Evolutionary conservation across 2,888 invertebrate genomes (phyloP).

Genomic region (Penaeus monodon): DNA sequence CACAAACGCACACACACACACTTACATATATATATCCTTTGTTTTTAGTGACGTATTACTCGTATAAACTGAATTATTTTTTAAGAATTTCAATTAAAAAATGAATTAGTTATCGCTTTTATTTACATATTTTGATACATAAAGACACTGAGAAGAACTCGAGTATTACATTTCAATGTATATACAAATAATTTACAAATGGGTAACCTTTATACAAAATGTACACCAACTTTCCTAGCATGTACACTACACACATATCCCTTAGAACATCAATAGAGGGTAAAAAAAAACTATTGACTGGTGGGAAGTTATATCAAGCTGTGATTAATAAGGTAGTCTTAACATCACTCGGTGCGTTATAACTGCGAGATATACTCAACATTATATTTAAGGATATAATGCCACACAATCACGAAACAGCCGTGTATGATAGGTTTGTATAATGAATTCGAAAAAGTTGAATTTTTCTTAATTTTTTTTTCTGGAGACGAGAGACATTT

Average conservation of each 20-base stretch:
- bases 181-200: conserved; percentile 54
- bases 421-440: neutral
- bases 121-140: conserved; percentile 38
- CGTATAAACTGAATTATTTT: too few species aligned
- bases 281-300: neutral
- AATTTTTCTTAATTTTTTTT: too few species aligned
- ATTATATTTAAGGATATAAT: conserved; percentile 5
- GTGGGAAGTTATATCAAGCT: neutral
- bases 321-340: neutral
- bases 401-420: conserved; percentile 21
- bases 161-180: conserved; percentile 26
- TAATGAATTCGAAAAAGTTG: neutral
- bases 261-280: neutral
- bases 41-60: too few species aligned
- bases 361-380: conserved; percentile 1
- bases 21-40: neutral
- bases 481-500: too few species aligned
- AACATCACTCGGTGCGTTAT: conserved; percentile 6
- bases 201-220: conserved; percentile 35
- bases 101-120: conserved; percentile 5
- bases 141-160: conserved; percentile 22
- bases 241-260: conserved; percentile 18
- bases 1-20: neutral
- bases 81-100: neutral
- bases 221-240: conserved; percentile 22